These are phyloP conservation scores for Athripsodes cinereus DNA, from an alignment of 2,888 invertebrate species.

Conservation along the genomic window DNA sequence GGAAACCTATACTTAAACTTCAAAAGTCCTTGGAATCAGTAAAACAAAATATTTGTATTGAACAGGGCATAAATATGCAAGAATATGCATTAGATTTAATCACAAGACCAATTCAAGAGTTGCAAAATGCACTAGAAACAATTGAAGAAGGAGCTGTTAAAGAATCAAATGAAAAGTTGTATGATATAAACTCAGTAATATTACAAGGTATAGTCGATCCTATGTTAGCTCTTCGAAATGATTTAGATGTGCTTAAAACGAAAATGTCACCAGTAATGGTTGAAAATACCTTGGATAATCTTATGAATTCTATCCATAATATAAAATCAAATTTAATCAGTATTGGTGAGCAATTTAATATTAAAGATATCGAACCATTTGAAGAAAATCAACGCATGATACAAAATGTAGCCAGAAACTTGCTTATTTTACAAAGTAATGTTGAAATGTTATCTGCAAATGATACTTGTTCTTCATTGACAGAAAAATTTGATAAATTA, in stretches of 20 bases:
- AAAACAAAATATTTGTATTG: constrained; percentile 21
- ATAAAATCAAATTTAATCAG: constrained; percentile 49
- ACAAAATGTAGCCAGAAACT: constrained; percentile 39
- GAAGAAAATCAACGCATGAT: constrained; percentile 38
- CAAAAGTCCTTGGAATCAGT: constrained; percentile 26
- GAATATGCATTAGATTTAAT: constrained; percentile 25
- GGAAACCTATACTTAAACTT: constrained; percentile 25
- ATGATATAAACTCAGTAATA: constrained; percentile 52
- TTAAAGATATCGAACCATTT: constrained; percentile 34
- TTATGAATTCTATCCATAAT: constrained; percentile 54
- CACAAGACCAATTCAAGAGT: constrained; percentile 42
- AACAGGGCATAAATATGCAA: constrained; percentile 19
- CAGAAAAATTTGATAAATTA: constrained; percentile 34
- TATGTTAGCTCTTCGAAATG: constrained; percentile 55
- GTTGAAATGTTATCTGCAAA: constrained; percentile 34
- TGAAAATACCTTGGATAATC: constrained; percentile 39
- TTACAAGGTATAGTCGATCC: constrained; percentile 60
- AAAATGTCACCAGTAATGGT: constrained; percentile 39
- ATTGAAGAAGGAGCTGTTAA: constrained; percentile 49
- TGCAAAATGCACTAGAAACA: constrained; percentile 45
- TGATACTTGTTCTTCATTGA: constrained; percentile 30
- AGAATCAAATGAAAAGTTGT: constrained; percentile 40
- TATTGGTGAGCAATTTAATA: constrained; percentile 42
- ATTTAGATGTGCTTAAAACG: constrained; percentile 47
- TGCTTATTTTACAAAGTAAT: constrained; percentile 39